Conservation (phyloP, 2,888 invertebrate genomes). For the Boloria euphrosyne region DNA sequence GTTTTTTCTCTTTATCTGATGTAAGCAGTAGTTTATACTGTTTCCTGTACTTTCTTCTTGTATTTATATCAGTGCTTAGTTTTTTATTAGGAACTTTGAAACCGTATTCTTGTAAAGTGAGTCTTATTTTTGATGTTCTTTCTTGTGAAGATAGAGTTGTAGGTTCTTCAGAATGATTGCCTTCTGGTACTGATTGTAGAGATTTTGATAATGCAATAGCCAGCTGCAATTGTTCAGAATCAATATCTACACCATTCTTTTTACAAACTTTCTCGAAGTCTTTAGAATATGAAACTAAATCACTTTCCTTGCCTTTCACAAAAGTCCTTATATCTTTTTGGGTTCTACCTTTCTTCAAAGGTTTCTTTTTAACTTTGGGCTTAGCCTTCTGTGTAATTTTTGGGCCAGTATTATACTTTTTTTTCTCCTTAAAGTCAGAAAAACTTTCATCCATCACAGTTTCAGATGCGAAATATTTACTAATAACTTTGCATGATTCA, state of each 20-base stretch:
- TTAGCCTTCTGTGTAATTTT: conserved; percentile 51
- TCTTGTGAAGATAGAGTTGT: conserved; percentile 52
- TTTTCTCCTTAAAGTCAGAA: conserved; percentile 66
- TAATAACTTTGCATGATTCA: conserved; percentile 52
- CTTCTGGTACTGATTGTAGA: conserved; percentile 48
- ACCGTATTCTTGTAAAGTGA: conserved; percentile 84
- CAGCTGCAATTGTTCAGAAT: conserved; percentile 85
- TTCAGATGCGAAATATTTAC: conserved; percentile 64
- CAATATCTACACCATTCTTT: conserved; percentile 76
- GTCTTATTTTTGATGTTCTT: conserved; percentile 66
- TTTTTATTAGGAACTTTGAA: conserved; percentile 75
- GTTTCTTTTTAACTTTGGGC: conserved; percentile 37
- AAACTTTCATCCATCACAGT: conserved; percentile 71
- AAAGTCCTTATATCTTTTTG: conserved; percentile 70
- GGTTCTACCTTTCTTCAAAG: conserved; percentile 54
- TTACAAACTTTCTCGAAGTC: conserved; percentile 71
- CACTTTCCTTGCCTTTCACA: conserved; percentile 63
- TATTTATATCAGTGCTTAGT: conserved; percentile 44
- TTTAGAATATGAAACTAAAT: conserved; percentile 65
- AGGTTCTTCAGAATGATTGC: conserved; percentile 36
- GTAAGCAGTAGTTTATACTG: conserved; percentile 58
- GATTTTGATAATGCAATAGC: conserved; percentile 86
- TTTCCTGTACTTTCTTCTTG: conserved; percentile 53
- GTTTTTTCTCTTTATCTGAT: conserved; percentile 56
- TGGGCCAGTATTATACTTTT: conserved; percentile 53